Evolutionary conservation across 2,797 vertebrate species (phyloP).

Genomic region (Chaenodraco wilsoni): DNA sequence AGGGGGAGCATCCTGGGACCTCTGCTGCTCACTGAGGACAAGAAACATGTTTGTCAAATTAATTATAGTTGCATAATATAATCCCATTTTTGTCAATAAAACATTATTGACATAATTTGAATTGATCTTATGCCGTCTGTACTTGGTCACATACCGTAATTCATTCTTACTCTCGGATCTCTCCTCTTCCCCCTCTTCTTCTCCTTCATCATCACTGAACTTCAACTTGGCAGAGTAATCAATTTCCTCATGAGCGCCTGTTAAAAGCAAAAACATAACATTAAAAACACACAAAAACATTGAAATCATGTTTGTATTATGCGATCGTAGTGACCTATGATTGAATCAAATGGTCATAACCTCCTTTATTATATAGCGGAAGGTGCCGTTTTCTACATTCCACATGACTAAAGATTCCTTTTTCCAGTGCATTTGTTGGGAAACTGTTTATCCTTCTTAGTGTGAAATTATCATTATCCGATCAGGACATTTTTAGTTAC

Average conservation of each 20-base stretch:
- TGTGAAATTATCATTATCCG: too few species aligned
- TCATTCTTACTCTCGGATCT: slow-evolving; percentile 78
- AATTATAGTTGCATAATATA: neutral
- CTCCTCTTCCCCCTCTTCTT: slow-evolving; percentile 90
- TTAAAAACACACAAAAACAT: slow-evolving; percentile 3
- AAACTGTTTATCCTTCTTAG: too few species aligned
- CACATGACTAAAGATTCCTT: neutral
- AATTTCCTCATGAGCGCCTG: slow-evolving; percentile 96
- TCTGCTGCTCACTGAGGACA: slow-evolving; percentile 75
- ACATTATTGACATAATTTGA: neutral
- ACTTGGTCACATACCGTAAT: slow-evolving; percentile 73
- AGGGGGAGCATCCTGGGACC: slow-evolving; percentile 75
- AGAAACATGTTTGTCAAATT: neutral
- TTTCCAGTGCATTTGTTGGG: too few species aligned
- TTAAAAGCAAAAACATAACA: slow-evolving; percentile 10
- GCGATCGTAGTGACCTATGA: slow-evolving; percentile 15
- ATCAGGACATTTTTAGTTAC: neutral
- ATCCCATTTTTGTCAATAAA: neutral
- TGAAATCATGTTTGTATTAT: neutral
- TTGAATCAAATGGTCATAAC: slow-evolving; percentile 30
- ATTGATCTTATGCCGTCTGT: neutral
- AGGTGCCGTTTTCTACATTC: neutral
- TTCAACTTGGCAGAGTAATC: slow-evolving; percentile 97
- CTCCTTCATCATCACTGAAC: slow-evolving; percentile 96
- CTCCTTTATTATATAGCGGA: slow-evolving; percentile 32